Conservation (phyloP, 2,888 invertebrate genomes). For the Leptopilina drosophilae region DNA sequence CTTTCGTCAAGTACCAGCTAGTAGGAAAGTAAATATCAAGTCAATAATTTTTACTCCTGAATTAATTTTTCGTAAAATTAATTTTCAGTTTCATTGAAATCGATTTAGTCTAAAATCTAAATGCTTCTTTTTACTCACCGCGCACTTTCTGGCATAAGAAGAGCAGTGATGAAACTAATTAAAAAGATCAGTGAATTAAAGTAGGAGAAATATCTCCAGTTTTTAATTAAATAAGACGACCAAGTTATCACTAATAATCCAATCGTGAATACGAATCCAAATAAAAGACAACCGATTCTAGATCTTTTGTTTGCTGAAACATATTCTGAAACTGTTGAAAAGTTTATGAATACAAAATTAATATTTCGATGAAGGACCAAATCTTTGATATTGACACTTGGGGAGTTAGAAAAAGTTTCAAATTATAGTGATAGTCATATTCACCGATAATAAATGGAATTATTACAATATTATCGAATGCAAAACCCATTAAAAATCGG, state of each 20-base stretch:
- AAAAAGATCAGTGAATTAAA: constrained; percentile 76
- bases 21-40: not conserved
- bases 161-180: constrained; percentile 74
- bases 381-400: too few relatives aligned
- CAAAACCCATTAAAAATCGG: constrained; percentile 79
- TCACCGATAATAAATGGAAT: constrained; percentile 79
- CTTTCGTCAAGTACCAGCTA: constrained; percentile 79
- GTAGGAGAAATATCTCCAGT: constrained; percentile 78
- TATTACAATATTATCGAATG: constrained; percentile 79
- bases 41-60: too few relatives aligned
- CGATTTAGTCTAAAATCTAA: too few relatives aligned
- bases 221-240: constrained; percentile 77
- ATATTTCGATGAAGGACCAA: too few relatives aligned
- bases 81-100: too few relatives aligned
- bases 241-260: constrained; percentile 78
- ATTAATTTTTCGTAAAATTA: too few relatives aligned
- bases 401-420: not conserved
- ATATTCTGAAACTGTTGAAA: constrained; percentile 77
- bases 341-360: not conserved
- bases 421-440: not conserved
- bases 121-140: constrained; percentile 67
- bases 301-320: constrained; percentile 78
- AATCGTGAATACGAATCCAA: constrained; percentile 78
- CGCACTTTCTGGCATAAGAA: constrained; percentile 78
- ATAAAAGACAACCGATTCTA: constrained; percentile 78